These are phyloP conservation scores for Vandiemenella viatica DNA, from an alignment of 2,888 invertebrate species.

Conservation along the genomic window DNA sequence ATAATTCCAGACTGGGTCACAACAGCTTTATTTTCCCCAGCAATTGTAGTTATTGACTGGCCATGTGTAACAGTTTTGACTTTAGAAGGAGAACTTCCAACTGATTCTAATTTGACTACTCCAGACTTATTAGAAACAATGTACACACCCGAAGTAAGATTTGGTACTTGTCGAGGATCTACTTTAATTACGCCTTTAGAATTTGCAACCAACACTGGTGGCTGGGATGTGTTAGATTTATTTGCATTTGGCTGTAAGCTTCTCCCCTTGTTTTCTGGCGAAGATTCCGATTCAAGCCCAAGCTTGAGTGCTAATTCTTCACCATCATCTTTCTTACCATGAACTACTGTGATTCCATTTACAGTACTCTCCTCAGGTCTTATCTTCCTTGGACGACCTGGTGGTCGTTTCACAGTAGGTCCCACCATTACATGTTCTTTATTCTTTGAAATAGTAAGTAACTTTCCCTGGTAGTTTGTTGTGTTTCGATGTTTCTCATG, in stretches of 20 bases:
- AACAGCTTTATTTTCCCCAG: not conserved
- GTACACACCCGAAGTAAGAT: constrained; percentile 47
- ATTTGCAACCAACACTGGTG: constrained; percentile 33
- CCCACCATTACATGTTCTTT: not conserved
- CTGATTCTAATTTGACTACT: constrained; percentile 41
- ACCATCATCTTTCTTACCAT: constrained; percentile 1
- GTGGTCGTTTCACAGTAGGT: constrained; percentile 6
- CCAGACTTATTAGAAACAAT: constrained; percentile 64
- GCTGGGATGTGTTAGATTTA: constrained; percentile 1
- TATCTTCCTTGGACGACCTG: constrained; percentile 8
- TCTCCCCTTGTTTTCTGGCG: constrained; percentile 7
- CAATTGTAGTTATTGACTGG: not conserved
- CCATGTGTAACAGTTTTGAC: not conserved
- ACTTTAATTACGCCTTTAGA: constrained; percentile 57
- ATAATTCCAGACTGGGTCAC: constrained; percentile 7
- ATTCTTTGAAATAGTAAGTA: constrained; percentile 1
- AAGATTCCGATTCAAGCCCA: constrained; percentile 13
- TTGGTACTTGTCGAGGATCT: constrained; percentile 56
- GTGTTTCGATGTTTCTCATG: constrained; percentile 2
- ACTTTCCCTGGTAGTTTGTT: not conserved
- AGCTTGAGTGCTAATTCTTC: constrained; percentile 10
- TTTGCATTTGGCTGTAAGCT: not conserved
- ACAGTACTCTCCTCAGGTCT: constrained; percentile 26
- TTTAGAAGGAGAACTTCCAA: not conserved
- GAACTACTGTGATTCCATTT: constrained; percentile 16